Evolutionary conservation across 92 coral and sea anemone genomes (phyloP).

Genomic region (Porites lobata): DNA sequence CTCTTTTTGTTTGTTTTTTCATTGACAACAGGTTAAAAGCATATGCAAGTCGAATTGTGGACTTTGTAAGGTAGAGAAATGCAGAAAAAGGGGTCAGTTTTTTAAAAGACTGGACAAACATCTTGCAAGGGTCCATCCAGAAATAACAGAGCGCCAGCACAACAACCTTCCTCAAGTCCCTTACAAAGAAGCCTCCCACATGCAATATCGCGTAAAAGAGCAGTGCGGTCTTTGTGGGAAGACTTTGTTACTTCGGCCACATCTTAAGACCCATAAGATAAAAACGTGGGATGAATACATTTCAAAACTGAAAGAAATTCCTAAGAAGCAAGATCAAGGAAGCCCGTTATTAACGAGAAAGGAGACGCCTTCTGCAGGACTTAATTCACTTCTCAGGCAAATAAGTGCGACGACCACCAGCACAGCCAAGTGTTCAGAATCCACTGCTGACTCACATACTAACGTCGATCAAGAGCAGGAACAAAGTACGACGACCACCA

Average conservation of each 20-base stretch:
- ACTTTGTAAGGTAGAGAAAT: not conserved
- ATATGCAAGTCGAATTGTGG: no score
- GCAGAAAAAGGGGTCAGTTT: slow-evolving; percentile 19
- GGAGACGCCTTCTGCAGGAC: no score
- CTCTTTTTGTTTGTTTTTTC: not conserved
- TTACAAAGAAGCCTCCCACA: slow-evolving; percentile 3
- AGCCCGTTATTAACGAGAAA: no score
- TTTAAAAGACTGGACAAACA: slow-evolving; percentile 25
- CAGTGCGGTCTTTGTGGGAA: slow-evolving; percentile 40
- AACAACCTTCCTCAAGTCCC: slow-evolving; percentile 7
- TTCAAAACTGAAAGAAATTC: not conserved
- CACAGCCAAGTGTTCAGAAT: no score
- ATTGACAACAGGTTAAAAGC: not conserved
- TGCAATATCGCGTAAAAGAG: slow-evolving; percentile 38
- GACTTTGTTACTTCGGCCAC: not conserved
- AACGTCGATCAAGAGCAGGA: no score
- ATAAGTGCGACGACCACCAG: no score
- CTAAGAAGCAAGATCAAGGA: no score
- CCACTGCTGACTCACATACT: no score
- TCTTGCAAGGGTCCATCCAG: slow-evolving; percentile 9
- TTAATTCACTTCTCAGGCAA: no score
- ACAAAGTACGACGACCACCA: no score
- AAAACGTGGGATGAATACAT: slow-evolving; percentile 5
- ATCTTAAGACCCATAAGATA: not conserved
- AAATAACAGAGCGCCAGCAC: not conserved